Conservation (phyloP, 2,113 vertebrate genomes). For the Philantomba maxwellii region DNA sequence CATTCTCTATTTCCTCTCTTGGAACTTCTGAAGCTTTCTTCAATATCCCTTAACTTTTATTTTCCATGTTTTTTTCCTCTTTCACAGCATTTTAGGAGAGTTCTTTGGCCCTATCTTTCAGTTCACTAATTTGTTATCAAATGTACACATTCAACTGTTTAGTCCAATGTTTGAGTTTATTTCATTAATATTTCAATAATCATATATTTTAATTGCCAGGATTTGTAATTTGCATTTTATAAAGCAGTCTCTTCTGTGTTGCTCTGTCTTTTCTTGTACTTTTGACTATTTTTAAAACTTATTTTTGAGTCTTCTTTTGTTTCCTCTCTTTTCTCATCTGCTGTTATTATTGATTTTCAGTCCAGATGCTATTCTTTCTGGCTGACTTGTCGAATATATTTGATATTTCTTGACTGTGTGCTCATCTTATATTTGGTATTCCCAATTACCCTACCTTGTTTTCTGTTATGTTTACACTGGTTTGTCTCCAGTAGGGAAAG, state of each 20-base stretch:
- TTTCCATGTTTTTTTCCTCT: not conserved
- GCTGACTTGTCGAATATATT: not conserved
- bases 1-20: not conserved
- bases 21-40: not conserved
- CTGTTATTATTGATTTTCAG: not conserved
- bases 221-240: not conserved
- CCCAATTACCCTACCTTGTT: not conserved
- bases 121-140: not conserved
- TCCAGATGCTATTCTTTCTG: not conserved
- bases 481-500: not conserved
- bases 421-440: not conserved
- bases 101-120: not conserved
- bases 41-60: not conserved
- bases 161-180: not conserved
- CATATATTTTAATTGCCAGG: not conserved
- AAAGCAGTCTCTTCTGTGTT: not conserved
- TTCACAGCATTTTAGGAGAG: not conserved
- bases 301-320: not conserved
- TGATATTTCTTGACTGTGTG: not conserved
- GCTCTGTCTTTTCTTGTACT: not conserved
- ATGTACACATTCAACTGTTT: not conserved
- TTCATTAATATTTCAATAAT: not conserved
- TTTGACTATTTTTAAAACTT: not conserved
- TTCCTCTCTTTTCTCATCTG: not conserved
- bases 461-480: not conserved